Evolutionary conservation across 2,113 vertebrate genomes (phyloP).

Genomic region (Microtus richardsoni): DNA sequence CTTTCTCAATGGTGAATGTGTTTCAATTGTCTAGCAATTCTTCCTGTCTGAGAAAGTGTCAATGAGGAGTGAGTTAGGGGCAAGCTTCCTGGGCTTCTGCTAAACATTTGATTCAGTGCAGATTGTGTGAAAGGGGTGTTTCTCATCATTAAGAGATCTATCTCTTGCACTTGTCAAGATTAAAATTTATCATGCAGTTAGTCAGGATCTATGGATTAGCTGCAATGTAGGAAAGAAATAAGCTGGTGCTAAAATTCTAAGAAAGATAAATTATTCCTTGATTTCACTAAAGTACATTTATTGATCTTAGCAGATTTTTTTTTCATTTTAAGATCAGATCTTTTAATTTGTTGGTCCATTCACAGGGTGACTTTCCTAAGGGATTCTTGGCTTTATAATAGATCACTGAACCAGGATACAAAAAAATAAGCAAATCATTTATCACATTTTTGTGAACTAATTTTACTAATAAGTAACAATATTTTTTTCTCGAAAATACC

Average conservation of each 20-base stretch:
- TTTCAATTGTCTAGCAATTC: constrained; percentile 52
- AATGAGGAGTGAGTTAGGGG: constrained; percentile 38
- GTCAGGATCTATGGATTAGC: constrained; percentile 68
- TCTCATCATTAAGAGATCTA: constrained; percentile 70
- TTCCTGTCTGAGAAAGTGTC: constrained; percentile 53
- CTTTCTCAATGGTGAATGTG: constrained; percentile 53
- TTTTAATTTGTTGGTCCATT: constrained; percentile 64
- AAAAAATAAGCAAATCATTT: neutral
- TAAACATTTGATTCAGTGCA: constrained; percentile 67
- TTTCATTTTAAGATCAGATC: constrained; percentile 1
- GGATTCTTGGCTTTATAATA: neutral
- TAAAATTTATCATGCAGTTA: constrained; percentile 72
- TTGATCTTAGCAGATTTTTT: constrained; percentile 62
- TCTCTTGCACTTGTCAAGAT: constrained; percentile 35
- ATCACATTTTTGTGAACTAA: neutral
- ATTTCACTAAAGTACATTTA: constrained; percentile 60
- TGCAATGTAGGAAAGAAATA: constrained; percentile 65
- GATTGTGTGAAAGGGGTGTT: constrained; percentile 22
- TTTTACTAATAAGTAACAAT: neutral
- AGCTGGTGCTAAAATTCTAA: constrained; percentile 51
- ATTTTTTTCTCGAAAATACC: neutral
- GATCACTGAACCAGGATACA: constrained; percentile 19
- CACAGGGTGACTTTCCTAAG: constrained; percentile 1
- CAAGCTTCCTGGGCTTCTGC: neutral
- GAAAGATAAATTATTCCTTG: constrained; percentile 67